phyloP scores from a whole-genome alignment of 2,113 vertebrate species.

The Pteronura brasiliensis region DNA sequence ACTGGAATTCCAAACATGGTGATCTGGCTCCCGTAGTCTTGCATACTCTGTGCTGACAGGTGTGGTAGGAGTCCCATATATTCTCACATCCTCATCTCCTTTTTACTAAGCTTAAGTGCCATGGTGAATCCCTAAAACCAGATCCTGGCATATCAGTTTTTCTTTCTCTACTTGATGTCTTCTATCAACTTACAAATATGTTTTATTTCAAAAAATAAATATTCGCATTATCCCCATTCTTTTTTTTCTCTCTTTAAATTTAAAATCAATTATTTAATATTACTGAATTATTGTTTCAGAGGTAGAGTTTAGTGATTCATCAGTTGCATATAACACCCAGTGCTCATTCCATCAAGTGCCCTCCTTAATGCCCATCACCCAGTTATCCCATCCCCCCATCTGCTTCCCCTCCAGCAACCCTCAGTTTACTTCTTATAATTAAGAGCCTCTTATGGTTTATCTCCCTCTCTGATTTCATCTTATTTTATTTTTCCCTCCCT shows the following conservation, averaged over 20 bases:
- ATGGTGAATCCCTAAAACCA: neutral
- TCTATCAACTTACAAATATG: neutral
- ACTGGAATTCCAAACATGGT: neutral
- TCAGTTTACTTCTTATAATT: neutral
- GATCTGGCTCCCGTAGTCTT: neutral
- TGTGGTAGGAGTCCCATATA: neutral
- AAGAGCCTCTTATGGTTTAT: neutral
- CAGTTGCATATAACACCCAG: neutral
- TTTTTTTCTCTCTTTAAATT: neutral
- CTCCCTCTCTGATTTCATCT: neutral
- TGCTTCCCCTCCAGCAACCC: neutral
- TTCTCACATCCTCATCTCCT: neutral
- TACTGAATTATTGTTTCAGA: neutral
- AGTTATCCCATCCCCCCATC: neutral
- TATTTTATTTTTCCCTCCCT: neutral
- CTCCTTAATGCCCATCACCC: neutral
- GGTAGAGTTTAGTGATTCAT: neutral
- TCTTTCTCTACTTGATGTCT: neutral
- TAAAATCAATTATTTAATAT: neutral
- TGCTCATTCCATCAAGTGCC: neutral
- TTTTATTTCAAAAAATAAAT: neutral
- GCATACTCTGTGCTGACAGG: neutral
- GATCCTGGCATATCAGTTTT: neutral
- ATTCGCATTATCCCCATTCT: neutral
- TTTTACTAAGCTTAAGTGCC: neutral